Base-by-base conservation (phyloP, 2,888 invertebrate genomes). In the Congeria kusceri region DNA sequence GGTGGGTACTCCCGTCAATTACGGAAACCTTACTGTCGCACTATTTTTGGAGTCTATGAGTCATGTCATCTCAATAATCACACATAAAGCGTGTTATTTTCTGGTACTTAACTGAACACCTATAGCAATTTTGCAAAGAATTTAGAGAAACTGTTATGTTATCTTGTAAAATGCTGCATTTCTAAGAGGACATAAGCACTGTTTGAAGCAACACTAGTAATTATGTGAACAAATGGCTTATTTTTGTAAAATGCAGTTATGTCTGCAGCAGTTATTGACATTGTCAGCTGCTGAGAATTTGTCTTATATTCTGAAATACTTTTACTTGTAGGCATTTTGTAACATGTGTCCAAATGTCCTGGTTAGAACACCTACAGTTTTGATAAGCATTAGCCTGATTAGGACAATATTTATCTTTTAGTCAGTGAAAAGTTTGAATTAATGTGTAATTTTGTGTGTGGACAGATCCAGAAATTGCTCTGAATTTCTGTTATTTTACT, bases 31-130 rank as follows among this genome's bases (percentile, higher is more conserved):
- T 76, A 67, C 81, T 83, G 64, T 84, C 78, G 80, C 84, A 83
- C 85, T 88, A 88, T 88, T 88, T 88, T 88, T 79, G 88, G 86
- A 77, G 77, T 82, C 78, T 65, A 85, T 88, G 88, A 88, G 81
- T 88, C 88, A 88, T 85, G 70, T 84, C 69, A 71, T 74, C 73
- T 61, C 47, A 63, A 63, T 39, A 63, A 56, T 70, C 70, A 70
- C 39, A 39, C 39, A 39, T 15, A 39, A 56, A 25, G 25, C 20
- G 25, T 53, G 53, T 53, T 23, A 53, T 53, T 20, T 53, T 20
- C 3, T 7, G 53, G n/a, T 56, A 56, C 56, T 56, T 20, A 25
- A 25, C 56, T 56, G 13, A 56, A n/a, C 25, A 39, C 39, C 9
- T 39, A 39, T 15, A 7, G 9, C 39, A 39, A 39, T 39, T 39